These are phyloP conservation scores for Mythimna impura DNA, from an alignment of 2,888 invertebrate genomes.

Conservation along the genomic window DNA sequence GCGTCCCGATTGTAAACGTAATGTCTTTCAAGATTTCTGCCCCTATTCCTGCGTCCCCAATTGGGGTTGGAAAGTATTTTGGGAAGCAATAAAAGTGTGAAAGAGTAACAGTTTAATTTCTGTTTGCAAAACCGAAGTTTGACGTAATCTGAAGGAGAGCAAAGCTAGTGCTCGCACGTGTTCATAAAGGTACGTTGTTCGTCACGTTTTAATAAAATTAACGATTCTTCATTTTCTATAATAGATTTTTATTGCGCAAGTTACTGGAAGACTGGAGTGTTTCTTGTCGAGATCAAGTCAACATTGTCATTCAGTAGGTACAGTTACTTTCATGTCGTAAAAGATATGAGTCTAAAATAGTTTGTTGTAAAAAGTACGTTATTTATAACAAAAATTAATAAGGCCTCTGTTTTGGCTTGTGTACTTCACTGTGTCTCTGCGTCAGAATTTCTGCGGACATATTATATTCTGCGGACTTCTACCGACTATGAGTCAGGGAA, in stretches of 20 bases:
- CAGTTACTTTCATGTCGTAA: neutral
- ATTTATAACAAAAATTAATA: no score
- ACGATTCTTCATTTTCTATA: neutral
- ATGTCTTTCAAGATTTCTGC: conserved; percentile 48
- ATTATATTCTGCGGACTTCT: no score
- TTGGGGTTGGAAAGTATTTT: conserved; percentile 38
- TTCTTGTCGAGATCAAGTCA: no score
- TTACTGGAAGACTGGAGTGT: no score
- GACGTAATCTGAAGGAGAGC: neutral
- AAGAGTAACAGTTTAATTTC: conserved; percentile 5
- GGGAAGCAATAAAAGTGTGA: conserved; percentile 43
- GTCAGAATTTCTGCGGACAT: no score
- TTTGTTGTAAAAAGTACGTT: no score
- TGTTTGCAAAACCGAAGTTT: conserved; percentile 12
- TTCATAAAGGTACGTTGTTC: neutral
- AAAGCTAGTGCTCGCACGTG: conserved; percentile 4
- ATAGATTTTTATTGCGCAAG: neutral
- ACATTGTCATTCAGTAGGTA: neutral
- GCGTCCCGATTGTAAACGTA: conserved; percentile 43
- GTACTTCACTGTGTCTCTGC: no score
- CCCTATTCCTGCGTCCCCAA: conserved; percentile 30
- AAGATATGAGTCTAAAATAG: no score
- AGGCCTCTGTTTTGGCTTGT: no score
- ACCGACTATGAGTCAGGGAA: no score
- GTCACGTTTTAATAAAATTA: conserved; percentile 13